phyloP scores from a whole-genome alignment of 2,888 invertebrate genomes.

The Nemotelus nigrinus region DNA sequence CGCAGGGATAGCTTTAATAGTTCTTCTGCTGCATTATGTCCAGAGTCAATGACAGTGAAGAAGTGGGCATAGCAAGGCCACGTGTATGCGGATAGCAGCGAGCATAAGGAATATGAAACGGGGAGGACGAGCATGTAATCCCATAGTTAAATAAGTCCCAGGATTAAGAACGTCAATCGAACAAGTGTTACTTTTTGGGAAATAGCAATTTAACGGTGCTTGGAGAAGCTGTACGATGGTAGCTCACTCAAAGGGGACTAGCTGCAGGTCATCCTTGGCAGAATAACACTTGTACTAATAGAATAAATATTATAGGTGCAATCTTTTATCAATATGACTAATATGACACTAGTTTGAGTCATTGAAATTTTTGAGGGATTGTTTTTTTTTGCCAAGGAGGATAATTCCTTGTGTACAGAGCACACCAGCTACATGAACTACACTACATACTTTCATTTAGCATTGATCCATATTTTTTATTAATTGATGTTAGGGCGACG shows the following conservation, averaged over 20 bases:
- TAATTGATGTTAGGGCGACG: slow-evolving; percentile 6
- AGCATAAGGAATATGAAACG: background rate
- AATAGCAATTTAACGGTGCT: slow-evolving; percentile 45
- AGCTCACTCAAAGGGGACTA: background rate
- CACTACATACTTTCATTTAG: background rate
- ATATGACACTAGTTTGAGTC: no score
- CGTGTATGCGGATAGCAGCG: slow-evolving; percentile 20
- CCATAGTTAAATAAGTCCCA: slow-evolving; percentile 46
- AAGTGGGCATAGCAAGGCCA: slow-evolving; percentile 15
- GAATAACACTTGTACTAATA: slow-evolving; percentile 17
- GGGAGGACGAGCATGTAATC: slow-evolving; percentile 37
- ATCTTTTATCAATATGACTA: no score
- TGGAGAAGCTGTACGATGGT: background rate
- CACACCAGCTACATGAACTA: background rate
- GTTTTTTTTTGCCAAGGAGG: no score
- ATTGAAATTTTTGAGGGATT: no score
- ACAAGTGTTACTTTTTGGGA: slow-evolving; percentile 42
- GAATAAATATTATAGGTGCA: background rate
- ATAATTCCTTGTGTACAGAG: no score
- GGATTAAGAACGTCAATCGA: slow-evolving; percentile 37
- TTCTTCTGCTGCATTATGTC: background rate
- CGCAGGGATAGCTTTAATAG: slow-evolving; percentile 5
- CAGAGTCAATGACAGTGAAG: background rate
- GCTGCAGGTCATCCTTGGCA: slow-evolving; percentile 37
- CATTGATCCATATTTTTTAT: slow-evolving; percentile 26